Evolutionary conservation across 2,888 invertebrate genomes (phyloP), one percentile per base, ranked within the genome.

Genomic region (Lycophotia porphyrea): DNA sequence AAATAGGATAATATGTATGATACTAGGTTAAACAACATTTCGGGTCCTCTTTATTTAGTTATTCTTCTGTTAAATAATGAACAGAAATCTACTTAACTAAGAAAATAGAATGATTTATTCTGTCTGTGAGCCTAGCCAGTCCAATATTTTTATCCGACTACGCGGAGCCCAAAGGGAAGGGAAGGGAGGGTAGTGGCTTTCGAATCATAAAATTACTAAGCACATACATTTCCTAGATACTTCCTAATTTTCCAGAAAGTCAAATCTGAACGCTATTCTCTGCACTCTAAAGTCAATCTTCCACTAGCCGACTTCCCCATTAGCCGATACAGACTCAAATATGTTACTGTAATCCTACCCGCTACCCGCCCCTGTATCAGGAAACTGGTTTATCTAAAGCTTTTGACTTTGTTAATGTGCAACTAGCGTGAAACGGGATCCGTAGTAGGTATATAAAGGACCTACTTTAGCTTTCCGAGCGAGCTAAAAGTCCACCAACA

Each of bases 401-500:
- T 58, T 81, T 64, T 74, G 71, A 75, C 72, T 72, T 69, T 61
- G 78, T 70, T 61, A 79, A 74, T 34, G 42, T 78, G 44, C 55
- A 75, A 42, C 75, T 60, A 69, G 58, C 61, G 71, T 69, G 27
- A 74, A 82, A 71, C 24, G 27, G 44, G 55, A 34, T 70, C n/a
- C 55, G 21, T 47, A 15, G 39, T 60, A n/a, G n/a, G n/a, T n/a
- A n/a, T n/a, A n/a, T n/a, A n/a, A n/a, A n/a, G n/a, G n/a, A n/a
- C n/a, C n/a, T n/a, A n/a, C n/a, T n/a, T n/a, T n/a, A n/a, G n/a
- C n/a, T n/a, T n/a, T n/a, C n/a, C n/a, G n/a, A n/a, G n/a, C n/a
- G n/a, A n/a, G n/a, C n/a, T n/a, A n/a, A n/a, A n/a, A n/a, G n/a
- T n/a, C n/a, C n/a, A n/a, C n/a, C n/a, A n/a, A n/a, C n/a, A n/a